Conservation (phyloP, 37 sponge, comb jelly and placozoan species). For the Beroe forskalii region DNA sequence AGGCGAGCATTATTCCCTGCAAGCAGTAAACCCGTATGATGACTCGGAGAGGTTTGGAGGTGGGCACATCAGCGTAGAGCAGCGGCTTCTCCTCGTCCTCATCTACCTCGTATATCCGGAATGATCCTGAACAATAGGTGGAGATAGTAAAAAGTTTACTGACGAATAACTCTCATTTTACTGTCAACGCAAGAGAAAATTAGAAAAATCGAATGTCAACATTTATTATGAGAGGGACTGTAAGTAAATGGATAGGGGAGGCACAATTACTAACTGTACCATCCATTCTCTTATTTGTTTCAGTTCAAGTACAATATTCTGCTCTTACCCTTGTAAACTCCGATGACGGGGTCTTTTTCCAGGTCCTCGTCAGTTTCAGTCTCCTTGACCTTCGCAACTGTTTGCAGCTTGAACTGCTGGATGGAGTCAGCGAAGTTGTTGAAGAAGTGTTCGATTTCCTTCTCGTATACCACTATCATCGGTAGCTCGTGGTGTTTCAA, state of each 20-base stretch:
- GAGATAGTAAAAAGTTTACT: not conserved
- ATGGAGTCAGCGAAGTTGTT: slow-evolving; percentile 23
- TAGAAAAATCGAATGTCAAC: too few relatives aligned
- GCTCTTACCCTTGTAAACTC: slow-evolving; percentile 15
- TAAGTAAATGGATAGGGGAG: too few relatives aligned
- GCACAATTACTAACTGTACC: too few relatives aligned
- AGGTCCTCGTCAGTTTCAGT: not conserved
- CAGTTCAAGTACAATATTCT: too few relatives aligned
- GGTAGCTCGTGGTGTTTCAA: slow-evolving; percentile 19
- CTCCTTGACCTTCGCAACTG: not conserved
- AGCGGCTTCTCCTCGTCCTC: not conserved
- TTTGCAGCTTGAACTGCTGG: slow-evolving; percentile 25
- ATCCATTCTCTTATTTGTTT: too few relatives aligned
- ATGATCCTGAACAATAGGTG: not conserved
- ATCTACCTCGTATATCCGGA: slow-evolving; percentile 6
- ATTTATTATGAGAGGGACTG: too few relatives aligned
- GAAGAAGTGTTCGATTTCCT: not conserved
- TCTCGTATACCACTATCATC: slow-evolving; percentile 26
- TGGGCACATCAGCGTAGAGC: not conserved
- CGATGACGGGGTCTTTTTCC: not conserved
- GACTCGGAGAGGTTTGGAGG: slow-evolving; percentile 13
- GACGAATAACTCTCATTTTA: too few relatives aligned
- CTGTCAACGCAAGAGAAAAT: too few relatives aligned
- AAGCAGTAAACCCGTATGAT: not conserved
- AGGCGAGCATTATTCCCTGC: not conserved